Conservation (phyloP, 2,888 invertebrate species). For the Geotrupes spiniger region DNA sequence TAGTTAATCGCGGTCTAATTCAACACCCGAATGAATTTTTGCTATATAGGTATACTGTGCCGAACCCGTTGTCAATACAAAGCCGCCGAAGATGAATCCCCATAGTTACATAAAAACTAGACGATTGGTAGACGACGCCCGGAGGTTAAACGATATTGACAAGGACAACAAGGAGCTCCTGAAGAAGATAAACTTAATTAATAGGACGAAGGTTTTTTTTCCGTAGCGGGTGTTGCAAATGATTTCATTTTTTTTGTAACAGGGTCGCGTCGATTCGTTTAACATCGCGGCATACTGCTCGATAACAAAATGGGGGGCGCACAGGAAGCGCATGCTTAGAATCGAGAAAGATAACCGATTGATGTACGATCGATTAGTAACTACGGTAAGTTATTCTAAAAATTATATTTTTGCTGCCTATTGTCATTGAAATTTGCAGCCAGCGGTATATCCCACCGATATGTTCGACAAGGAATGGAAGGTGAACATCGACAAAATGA, state of each 20-base stretch:
- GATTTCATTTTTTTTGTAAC: conserved; percentile 3
- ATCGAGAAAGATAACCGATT: conserved; percentile 36
- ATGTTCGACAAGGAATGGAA: conserved; percentile 10
- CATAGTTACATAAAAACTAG: conserved; percentile 54
- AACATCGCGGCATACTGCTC: conserved; percentile 38
- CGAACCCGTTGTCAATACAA: conserved; percentile 50
- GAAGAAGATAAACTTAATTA: conserved; percentile 58
- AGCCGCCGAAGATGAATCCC: conserved; percentile 55
- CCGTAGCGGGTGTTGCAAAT: no score
- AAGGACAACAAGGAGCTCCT: conserved; percentile 59
- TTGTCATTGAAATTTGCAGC: conserved; percentile 4
- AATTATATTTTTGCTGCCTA: not conserved
- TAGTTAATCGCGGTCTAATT: not conserved
- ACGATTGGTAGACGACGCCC: conserved; percentile 41
- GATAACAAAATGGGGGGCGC: conserved; percentile 35
- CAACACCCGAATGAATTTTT: conserved; percentile 6
- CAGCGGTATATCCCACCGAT: conserved; percentile 14
- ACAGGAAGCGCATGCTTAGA: conserved; percentile 32
- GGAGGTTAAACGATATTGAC: conserved; percentile 51
- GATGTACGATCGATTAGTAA: conserved; percentile 29
- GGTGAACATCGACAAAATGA: conserved; percentile 26
- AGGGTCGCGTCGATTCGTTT: conserved; percentile 39
- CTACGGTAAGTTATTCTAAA: conserved; percentile 21
- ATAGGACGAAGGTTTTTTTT: conserved; percentile 56
- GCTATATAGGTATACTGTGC: conserved; percentile 35